Evolutionary conservation across 2,888 invertebrate species (phyloP).

Genomic region (Nymphalis urticae): DNA sequence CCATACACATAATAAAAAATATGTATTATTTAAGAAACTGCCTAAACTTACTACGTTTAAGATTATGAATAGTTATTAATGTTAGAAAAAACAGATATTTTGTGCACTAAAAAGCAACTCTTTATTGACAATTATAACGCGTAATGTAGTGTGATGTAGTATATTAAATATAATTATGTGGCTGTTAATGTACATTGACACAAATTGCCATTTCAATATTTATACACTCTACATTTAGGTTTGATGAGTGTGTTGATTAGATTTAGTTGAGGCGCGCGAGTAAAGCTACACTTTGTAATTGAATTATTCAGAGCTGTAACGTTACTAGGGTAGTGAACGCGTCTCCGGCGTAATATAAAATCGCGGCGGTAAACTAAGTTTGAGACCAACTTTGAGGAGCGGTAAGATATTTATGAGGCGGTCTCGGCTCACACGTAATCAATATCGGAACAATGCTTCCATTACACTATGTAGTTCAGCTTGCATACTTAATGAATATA

Average conservation of each 20-base stretch:
- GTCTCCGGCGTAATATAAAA: slow-evolving; percentile 56
- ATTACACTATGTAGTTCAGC: slow-evolving; percentile 11
- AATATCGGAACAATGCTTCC: slow-evolving; percentile 12
- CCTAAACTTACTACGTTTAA: too few relatives aligned
- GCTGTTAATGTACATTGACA: neutral
- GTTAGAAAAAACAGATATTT: too few relatives aligned
- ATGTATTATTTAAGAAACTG: too few relatives aligned
- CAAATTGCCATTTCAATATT: slow-evolving; percentile 9
- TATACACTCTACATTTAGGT: slow-evolving; percentile 40
- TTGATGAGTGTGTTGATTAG: slow-evolving; percentile 54
- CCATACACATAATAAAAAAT: too few relatives aligned
- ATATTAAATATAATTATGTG: neutral
- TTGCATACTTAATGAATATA: neutral
- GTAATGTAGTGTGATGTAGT: neutral
- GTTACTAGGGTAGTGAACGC: slow-evolving; percentile 37
- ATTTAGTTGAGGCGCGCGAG: slow-evolving; percentile 56
- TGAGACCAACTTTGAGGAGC: slow-evolving; percentile 53
- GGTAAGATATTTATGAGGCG: slow-evolving; percentile 42
- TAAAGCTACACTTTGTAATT: slow-evolving; percentile 48
- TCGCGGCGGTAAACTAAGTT: slow-evolving; percentile 53
- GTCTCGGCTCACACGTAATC: slow-evolving; percentile 28
- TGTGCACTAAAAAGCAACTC: too few relatives aligned
- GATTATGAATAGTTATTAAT: too few relatives aligned
- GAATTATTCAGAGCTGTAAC: slow-evolving; percentile 58
- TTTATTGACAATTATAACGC: too few relatives aligned